Percentiles rank a stretch among this genome's conserved stretches.
Evolutionary conservation across 1,140 invertebrate genomes (phyloP).

Genomic region (Leptestheria dahalacensis): DNA sequence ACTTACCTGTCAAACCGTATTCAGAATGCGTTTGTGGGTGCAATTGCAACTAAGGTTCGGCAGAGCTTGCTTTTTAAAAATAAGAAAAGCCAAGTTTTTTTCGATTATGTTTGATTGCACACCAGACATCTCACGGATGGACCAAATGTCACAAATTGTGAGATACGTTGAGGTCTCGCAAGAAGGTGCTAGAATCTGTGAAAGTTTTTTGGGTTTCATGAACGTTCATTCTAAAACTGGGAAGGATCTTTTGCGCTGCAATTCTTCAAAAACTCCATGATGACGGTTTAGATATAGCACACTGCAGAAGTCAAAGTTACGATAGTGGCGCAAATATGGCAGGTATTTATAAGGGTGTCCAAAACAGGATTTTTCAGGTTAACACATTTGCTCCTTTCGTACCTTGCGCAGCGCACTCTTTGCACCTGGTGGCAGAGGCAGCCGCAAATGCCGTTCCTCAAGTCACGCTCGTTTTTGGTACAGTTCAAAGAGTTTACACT

Average conservation of each 20-base stretch:
- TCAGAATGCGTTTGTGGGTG: background rate
- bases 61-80: slow-evolving; percentile 13
- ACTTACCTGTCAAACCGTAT: background rate
- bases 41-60: background rate
- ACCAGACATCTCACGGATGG: slow-evolving; percentile 16
- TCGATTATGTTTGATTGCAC: slow-evolving; percentile 19
- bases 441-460: background rate
- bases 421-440: background rate
- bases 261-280: slow-evolving; percentile 17
- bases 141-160: slow-evolving; percentile 17
- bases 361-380: slow-evolving; percentile 16
- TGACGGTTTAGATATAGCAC: slow-evolving; percentile 13
- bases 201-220: slow-evolving; percentile 19
- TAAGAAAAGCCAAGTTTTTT: slow-evolving; percentile 14
- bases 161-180: slow-evolving; percentile 13
- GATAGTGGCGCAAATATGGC: slow-evolving; percentile 27
- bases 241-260: slow-evolving; percentile 12
- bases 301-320: slow-evolving; percentile 26
- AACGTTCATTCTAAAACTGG: slow-evolving; percentile 17
- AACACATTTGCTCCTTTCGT: slow-evolving; percentile 16
- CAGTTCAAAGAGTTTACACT: background rate
- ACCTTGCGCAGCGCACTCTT: slow-evolving; percentile 7
- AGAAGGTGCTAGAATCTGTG: background rate
- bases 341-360: slow-evolving; percentile 22
- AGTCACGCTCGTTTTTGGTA: background rate